These are phyloP conservation scores for Glaucomys volans DNA, from an alignment of 2,113 vertebrate genomes.

Conservation along the genomic window DNA sequence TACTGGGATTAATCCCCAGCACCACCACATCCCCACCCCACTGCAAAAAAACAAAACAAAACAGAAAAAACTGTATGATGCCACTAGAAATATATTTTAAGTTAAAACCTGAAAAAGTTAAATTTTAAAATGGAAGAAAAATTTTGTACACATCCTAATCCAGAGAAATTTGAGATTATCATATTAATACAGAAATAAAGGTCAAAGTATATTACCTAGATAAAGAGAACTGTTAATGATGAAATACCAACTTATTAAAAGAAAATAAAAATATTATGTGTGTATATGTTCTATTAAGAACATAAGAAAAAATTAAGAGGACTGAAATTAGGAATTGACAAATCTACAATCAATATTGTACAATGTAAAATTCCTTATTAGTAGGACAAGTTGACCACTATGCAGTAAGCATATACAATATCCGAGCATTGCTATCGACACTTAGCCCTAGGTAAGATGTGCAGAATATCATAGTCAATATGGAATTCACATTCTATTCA, in stretches of 20 bases:
- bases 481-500: neutral
- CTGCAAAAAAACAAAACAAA: too few relatives aligned
- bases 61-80: neutral
- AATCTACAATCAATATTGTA: neutral
- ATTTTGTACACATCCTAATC: neutral
- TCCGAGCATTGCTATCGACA: neutral
- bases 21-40: too few relatives aligned
- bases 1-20: too few relatives aligned
- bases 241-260: neutral
- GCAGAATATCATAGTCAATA: neutral
- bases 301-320: neutral
- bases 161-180: neutral
- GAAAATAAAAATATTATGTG: neutral
- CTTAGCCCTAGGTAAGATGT: neutral
- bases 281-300: neutral
- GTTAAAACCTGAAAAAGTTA: neutral
- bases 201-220: neutral
- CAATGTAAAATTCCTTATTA: neutral
- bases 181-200: neutral
- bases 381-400: neutral
- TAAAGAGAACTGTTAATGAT: neutral
- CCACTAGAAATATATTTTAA: neutral
- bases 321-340: neutral
- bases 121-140: neutral
- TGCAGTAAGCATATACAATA: neutral